Conservation (phyloP, 2,797 vertebrate species). For the Takifugu ocellatus region DNA sequence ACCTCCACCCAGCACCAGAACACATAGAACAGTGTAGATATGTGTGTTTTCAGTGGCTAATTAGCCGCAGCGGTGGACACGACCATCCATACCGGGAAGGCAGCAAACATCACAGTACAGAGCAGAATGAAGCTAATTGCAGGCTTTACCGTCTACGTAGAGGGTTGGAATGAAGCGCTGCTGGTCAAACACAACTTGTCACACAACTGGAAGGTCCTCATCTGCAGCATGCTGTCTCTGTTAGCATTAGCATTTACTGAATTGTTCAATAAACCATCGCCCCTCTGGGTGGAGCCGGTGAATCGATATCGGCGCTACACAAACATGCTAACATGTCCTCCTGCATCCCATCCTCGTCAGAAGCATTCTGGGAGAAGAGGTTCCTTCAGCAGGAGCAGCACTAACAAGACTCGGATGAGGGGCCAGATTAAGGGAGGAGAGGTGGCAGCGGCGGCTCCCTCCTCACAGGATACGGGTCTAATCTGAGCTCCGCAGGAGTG, state of each 20-base stretch:
- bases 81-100: too few species aligned
- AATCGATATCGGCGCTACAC: not conserved
- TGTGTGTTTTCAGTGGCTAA: too few species aligned
- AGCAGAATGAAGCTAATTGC: too few species aligned
- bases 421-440: constrained; percentile 58
- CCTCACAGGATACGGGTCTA: constrained; percentile 67
- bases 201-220: too few species aligned
- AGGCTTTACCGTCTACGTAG: too few species aligned
- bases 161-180: too few species aligned
- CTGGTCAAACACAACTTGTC: too few species aligned
- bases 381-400: constrained; percentile 49
- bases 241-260: too few species aligned
- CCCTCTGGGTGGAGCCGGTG: not conserved
- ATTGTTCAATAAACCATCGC: too few species aligned
- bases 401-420: constrained; percentile 66
- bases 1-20: not conserved
- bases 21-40: not conserved
- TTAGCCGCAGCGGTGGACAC: too few species aligned
- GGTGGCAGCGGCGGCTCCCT: constrained; percentile 47
- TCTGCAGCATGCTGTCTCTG: too few species aligned
- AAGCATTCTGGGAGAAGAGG: constrained; percentile 43
- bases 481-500: constrained; percentile 70
- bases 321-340: not conserved
- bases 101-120: too few species aligned
- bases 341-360: constrained; percentile 31